Conservation (phyloP, 2,113 vertebrate species). For the Anhinga anhinga region DNA sequence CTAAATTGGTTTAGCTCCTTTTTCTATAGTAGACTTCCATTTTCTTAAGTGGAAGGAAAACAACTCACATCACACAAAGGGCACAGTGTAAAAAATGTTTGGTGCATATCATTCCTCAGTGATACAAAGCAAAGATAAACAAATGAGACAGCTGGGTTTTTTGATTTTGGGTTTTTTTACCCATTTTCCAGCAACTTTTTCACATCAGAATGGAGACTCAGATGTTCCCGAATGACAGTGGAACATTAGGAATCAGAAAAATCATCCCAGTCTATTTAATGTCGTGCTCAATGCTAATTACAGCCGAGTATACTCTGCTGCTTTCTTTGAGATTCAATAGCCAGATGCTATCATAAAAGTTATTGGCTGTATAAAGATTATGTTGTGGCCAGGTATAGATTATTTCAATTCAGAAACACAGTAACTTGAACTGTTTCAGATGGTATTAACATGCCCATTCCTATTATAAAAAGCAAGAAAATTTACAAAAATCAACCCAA, state of each 20-base stretch:
- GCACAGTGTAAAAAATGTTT: not conserved
- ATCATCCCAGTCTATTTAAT: not conserved
- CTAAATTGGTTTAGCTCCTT: not conserved
- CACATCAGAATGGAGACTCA: not conserved
- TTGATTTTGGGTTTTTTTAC: not conserved
- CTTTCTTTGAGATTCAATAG: not conserved
- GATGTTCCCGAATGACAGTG: not conserved
- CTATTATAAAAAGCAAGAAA: not conserved
- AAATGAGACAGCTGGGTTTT: not conserved
- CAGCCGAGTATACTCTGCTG: not conserved
- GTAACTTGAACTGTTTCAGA: not conserved
- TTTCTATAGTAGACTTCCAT: not conserved
- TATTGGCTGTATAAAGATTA: not conserved
- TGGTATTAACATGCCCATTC: not conserved
- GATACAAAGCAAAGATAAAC: not conserved
- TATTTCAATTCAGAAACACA: not conserved
- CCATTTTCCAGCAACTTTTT: not conserved
- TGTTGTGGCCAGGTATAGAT: not conserved
- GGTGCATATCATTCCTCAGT: not conserved
- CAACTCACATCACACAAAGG: not conserved
- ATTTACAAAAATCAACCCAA: not conserved
- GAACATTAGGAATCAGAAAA: not conserved
- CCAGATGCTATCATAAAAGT: not conserved
- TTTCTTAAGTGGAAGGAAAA: not conserved
- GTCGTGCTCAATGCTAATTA: not conserved